These are phyloP conservation scores for Ditylenchus dipsaci DNA, from an alignment of 1,140 invertebrate genomes.

Conservation along the genomic window DNA sequence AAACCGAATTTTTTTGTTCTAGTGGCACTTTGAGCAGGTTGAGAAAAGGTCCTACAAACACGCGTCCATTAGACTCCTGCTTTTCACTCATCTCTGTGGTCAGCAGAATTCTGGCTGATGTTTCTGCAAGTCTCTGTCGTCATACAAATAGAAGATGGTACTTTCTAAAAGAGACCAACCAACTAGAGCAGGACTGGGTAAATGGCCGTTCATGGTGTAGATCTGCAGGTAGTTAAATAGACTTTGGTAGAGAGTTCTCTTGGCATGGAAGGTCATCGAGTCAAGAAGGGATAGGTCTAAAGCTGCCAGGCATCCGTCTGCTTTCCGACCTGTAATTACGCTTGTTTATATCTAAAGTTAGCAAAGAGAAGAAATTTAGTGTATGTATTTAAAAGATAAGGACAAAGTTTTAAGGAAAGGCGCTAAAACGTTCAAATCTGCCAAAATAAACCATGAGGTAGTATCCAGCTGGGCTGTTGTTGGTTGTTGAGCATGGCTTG, in stretches of 20 bases:
- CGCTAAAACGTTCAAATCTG: too few relatives aligned
- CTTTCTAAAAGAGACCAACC: not conserved
- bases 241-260: slow-evolving; percentile 24
- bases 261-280: slow-evolving; percentile 41
- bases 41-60: too few relatives aligned
- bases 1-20: not conserved
- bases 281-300: slow-evolving; percentile 39
- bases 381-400: too few relatives aligned
- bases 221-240: slow-evolving; percentile 1
- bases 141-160: not conserved
- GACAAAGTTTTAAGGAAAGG: too few relatives aligned
- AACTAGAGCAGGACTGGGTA: slow-evolving; percentile 5
- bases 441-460: not conserved
- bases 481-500: not conserved
- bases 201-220: not conserved
- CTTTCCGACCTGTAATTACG: slow-evolving; percentile 23
- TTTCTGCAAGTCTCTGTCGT: not conserved
- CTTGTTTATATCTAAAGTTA: too few relatives aligned
- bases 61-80: too few relatives aligned
- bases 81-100: too few relatives aligned
- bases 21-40: too few relatives aligned
- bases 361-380: too few relatives aligned
- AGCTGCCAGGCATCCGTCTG: slow-evolving; percentile 21
- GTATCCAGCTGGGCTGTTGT: not conserved
- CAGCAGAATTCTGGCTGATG: too few relatives aligned